Conservation (phyloP, 2,797 vertebrate species). For the Craterocephalus amniculus region DNA sequence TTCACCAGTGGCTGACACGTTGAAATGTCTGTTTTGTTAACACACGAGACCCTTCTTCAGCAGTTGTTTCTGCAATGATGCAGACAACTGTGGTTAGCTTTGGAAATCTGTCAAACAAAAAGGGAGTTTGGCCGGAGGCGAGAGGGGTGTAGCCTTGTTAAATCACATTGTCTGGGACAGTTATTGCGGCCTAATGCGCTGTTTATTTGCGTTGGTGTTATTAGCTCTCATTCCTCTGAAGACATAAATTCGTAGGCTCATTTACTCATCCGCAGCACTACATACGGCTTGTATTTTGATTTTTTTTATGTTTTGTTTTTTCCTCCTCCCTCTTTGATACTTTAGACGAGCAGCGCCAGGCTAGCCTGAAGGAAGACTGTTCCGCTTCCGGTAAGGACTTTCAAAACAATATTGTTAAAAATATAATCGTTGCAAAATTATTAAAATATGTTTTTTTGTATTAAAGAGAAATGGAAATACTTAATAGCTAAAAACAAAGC, state of each 20-base stretch:
- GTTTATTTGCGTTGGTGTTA: background rate
- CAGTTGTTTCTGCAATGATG: slow-evolving; percentile 18
- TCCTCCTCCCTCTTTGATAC: slow-evolving; percentile 45
- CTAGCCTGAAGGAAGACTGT: slow-evolving; percentile 8
- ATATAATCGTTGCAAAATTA: too few species aligned
- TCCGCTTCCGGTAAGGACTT: slow-evolving; percentile 42
- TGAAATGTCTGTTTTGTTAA: slow-evolving; percentile 4
- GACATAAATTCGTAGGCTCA: accelerated
- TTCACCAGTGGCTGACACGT: slow-evolving; percentile 33
- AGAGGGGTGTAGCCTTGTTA: slow-evolving; percentile 74
- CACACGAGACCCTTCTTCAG: background rate
- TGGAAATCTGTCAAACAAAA: slow-evolving; percentile 69
- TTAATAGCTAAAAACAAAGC: too few species aligned
- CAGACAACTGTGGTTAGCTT: slow-evolving; percentile 46
- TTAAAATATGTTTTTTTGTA: too few species aligned
- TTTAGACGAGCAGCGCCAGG: slow-evolving; percentile 51
- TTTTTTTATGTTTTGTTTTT: slow-evolving; percentile 11
- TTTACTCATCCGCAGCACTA: background rate
- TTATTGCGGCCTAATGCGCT: slow-evolving; percentile 59
- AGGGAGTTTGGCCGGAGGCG: slow-evolving; percentile 65
- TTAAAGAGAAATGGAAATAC: too few species aligned
- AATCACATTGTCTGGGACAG: slow-evolving; percentile 67
- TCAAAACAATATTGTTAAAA: slow-evolving; percentile 46
- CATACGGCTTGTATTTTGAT: slow-evolving; percentile 3
- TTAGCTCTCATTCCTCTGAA: background rate